These are phyloP conservation scores for Propithecus deckenii DNA, from an alignment of 2,797 vertebrate genomes.

Conservation along the genomic window DNA sequence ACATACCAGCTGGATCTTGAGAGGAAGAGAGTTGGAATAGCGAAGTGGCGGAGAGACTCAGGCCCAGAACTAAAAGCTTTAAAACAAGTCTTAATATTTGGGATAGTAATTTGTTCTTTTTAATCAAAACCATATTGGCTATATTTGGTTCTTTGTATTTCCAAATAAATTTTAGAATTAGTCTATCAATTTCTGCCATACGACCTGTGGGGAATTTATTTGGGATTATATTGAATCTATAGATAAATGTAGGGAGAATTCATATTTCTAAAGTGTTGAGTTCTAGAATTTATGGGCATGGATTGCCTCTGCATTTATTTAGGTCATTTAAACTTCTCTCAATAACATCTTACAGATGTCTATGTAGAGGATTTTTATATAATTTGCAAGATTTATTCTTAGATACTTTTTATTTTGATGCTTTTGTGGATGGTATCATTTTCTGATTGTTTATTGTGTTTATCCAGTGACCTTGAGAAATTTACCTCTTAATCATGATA, in stretches of 20 bases:
- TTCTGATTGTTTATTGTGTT: background rate
- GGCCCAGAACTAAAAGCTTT: background rate
- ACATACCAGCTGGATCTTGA: background rate
- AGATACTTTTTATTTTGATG: background rate
- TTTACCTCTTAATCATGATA: background rate
- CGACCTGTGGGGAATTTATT: background rate
- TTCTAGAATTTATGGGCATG: background rate
- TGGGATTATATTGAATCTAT: background rate
- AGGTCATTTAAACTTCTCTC: background rate
- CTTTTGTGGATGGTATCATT: background rate
- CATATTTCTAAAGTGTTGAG: background rate
- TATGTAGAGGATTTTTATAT: background rate
- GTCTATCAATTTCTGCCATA: background rate
- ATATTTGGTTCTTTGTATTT: background rate
- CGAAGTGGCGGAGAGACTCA: background rate
- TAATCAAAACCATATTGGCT: background rate
- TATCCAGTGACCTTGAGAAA: background rate
- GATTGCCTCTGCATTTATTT: background rate
- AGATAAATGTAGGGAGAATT: background rate
- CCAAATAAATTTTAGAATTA: constrained; percentile 20
- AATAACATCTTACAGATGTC: background rate
- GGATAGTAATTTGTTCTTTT: background rate
- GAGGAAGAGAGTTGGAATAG: background rate
- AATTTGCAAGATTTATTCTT: constrained; percentile 26
- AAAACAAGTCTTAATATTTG: background rate